Evolutionary conservation across 2,797 vertebrate species (phyloP), one percentile per base, ranked within the genome.

Genomic region (Pogonophryne albipinna): DNA sequence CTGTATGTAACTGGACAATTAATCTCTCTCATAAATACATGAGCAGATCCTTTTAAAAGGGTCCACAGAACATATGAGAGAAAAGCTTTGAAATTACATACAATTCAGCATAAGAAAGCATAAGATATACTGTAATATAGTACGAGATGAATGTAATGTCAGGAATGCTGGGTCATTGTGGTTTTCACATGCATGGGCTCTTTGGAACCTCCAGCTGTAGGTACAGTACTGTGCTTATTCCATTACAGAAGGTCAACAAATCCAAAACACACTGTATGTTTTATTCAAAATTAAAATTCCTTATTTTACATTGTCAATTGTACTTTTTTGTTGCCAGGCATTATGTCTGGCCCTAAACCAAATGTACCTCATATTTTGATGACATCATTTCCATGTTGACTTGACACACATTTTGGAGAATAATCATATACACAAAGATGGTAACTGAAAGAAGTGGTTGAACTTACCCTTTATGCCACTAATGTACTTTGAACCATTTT

Each of bases 21-120:
- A 16, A 66, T 76, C 44, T 66, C 11, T 12, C 64, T 76, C 46
- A 56, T 67, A 76, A 75, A 68, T 58, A 59, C 58, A 59, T 6
- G 9, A 77, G 23, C 20, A 27, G 47, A 71, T 71, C 20, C 66
- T 80, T 80, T 76, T 46, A 47, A 61, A 27, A 79, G 57, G 42
- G 50, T 77, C 74, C 47, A 78, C 17, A 47, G 46, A 57, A 16
- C 19, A 58, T 20, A 42, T 5, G 52, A 19, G 11, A 41, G n/a
- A 63, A 44, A n/a, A 38, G 6, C 0, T 38, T 38, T 38, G 8
- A 9, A 38, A 38, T 38, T 7, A 38, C 34, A 38, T 38, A 38
- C 34, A 38, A 38, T 38, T 38, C 8, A 38, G 13, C 17, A n/a
- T 23, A 65, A 3, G 16, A 53, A 38, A 38, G 34, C 34, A 38